A percentile compares a stretch with the other conserved stretches of the same genome.
phyloP scores from a whole-genome alignment of 2,888 invertebrate genomes.

The Cheilosia vernalis region DNA sequence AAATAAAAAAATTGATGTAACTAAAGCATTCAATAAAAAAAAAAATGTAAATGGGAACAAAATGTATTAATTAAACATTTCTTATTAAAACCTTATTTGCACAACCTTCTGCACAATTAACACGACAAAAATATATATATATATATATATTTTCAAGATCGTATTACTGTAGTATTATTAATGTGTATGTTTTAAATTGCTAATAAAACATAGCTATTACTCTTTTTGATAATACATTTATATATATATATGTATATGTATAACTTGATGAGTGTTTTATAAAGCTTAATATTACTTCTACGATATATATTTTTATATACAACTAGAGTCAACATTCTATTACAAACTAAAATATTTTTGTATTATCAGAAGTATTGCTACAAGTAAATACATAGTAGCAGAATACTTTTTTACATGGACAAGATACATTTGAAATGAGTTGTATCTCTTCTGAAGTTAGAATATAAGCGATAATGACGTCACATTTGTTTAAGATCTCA shows the following conservation, averaged over 20 bases:
- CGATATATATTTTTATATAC: constrained; percentile 71
- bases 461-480: constrained; percentile 64
- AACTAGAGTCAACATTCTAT: constrained; percentile 68
- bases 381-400: constrained; percentile 47
- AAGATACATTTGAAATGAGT: constrained; percentile 35
- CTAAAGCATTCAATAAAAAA: constrained; percentile 46
- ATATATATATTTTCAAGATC: constrained; percentile 25
- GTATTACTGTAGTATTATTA: constrained; percentile 69
- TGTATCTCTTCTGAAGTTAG: constrained; percentile 53
- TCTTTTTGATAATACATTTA: constrained; percentile 59
- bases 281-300: constrained; percentile 71
- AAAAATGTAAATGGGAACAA: constrained; percentile 72
- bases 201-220: constrained; percentile 51
- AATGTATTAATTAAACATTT: constrained; percentile 58
- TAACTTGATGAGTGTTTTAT: constrained; percentile 52
- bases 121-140: constrained; percentile 6
- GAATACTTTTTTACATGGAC: constrained; percentile 63
- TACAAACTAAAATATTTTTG: constrained; percentile 73
- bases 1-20: constrained; percentile 42
- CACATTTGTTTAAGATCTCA: constrained; percentile 73
- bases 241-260: constrained; percentile 23
- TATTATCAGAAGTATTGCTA: constrained; percentile 69
- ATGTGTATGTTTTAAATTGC: constrained; percentile 52
- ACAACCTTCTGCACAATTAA: constrained; percentile 70
- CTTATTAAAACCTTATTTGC: constrained; percentile 59